Percentiles rank a stretch among this genome's conserved stretches.
These are phyloP conservation scores for Lithosia quadra DNA, from an alignment of 2,888 invertebrate genomes.

Conservation along the genomic window DNA sequence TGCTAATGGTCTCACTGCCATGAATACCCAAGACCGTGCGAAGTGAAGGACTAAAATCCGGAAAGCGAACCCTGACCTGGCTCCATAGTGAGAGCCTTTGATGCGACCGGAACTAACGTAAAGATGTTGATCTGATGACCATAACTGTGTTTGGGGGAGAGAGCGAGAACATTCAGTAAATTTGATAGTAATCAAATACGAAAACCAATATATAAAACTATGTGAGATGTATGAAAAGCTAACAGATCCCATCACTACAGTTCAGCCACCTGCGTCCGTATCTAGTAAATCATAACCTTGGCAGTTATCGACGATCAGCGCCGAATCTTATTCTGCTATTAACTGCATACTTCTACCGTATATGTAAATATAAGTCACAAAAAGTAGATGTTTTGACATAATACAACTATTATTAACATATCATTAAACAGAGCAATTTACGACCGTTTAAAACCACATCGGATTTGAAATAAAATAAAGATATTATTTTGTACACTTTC, in stretches of 20 bases:
- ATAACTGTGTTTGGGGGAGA: too few relatives aligned
- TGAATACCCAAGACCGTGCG: too few relatives aligned
- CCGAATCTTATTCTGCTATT: slow-evolving; percentile 52
- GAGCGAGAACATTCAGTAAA: too few relatives aligned
- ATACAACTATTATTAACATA: slow-evolving; percentile 6
- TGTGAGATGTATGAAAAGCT: background rate
- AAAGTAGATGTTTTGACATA: slow-evolving; percentile 8
- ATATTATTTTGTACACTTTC: background rate
- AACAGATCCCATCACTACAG: slow-evolving; percentile 43
- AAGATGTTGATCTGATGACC: too few relatives aligned
- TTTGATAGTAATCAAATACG: background rate
- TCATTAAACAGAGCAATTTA: background rate
- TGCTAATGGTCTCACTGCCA: too few relatives aligned
- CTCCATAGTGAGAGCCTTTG: too few relatives aligned
- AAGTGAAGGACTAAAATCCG: too few relatives aligned
- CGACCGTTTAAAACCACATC: background rate
- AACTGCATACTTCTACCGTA: slow-evolving; percentile 49
- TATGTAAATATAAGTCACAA: slow-evolving; percentile 33
- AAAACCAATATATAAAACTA: background rate
- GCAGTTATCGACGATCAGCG: slow-evolving; percentile 52
- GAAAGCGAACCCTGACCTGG: too few relatives aligned
- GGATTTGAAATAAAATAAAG: background rate
- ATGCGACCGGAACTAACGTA: too few relatives aligned
- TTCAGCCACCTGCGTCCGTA: slow-evolving; percentile 54
- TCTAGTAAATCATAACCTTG: slow-evolving; percentile 61